Evolutionary conservation across 2,113 vertebrate species (phyloP).

Genomic region (Balaeniceps rex): DNA sequence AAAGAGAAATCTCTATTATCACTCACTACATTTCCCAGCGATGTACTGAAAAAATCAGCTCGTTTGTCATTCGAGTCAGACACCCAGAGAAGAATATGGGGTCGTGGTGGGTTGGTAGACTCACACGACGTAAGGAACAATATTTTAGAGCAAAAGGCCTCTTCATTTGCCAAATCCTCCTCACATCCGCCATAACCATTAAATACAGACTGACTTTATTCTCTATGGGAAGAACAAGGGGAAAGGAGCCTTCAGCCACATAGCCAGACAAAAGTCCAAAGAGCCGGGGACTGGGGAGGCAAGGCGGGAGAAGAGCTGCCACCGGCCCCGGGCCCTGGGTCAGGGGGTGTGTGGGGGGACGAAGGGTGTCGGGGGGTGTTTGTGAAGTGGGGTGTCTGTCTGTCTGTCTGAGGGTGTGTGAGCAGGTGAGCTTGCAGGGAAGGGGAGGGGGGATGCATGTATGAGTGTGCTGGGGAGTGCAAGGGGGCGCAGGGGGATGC

Average conservation of each 20-base stretch:
- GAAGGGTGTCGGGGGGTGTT: no score
- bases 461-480: no score
- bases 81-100: conserved; percentile 92
- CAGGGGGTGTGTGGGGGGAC: background rate
- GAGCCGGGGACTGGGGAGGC: conserved; percentile 77
- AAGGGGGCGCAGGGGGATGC: background rate
- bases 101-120: conserved; percentile 96
- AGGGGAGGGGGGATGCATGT: fast-evolving
- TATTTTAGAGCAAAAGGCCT: conserved; percentile 88
- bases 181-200: conserved; percentile 99
- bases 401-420: background rate
- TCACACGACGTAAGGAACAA: conserved; percentile 98
- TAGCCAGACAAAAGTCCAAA: conserved; percentile 84
- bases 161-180: conserved; percentile 90
- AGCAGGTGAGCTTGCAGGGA: background rate
- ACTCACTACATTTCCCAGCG: conserved; percentile 96
- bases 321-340: background rate
- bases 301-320: conserved; percentile 40
- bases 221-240: conserved; percentile 89
- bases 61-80: conserved; percentile 99
- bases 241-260: conserved; percentile 84
- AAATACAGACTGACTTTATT: conserved; percentile 99
- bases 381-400: background rate
- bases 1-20: conserved; percentile 99
- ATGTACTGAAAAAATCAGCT: conserved; percentile 95